phyloP scores from a whole-genome alignment of 1,140 invertebrate genomes.

The Oscheius sp. region DNA sequence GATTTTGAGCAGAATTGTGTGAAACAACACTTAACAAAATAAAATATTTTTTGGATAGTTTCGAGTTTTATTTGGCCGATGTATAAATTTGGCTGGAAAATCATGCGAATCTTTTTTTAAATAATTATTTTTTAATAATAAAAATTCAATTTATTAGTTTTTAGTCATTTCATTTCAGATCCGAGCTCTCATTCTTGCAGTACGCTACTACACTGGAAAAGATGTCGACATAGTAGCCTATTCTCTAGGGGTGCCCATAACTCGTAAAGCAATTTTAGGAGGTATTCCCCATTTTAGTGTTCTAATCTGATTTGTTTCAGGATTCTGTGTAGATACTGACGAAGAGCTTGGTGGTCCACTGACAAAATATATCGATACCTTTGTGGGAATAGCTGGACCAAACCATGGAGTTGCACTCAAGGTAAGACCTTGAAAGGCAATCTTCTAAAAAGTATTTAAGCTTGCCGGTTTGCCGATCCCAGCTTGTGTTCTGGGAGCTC shows the following conservation, averaged over 20 bases:
- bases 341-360: slow-evolving; percentile 54
- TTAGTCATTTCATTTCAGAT: no score
- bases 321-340: slow-evolving; percentile 56
- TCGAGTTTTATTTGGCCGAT: no score
- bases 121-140: no score
- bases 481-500: slow-evolving; percentile 52
- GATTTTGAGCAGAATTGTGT: no score
- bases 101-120: no score
- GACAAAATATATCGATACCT: slow-evolving; percentile 54
- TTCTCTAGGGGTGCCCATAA: slow-evolving; percentile 55
- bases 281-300: slow-evolving; percentile 22
- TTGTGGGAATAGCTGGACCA: slow-evolving; percentile 57
- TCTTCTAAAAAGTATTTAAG: not conserved
- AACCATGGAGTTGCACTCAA: slow-evolving; percentile 59
- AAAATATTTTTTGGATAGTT: no score
- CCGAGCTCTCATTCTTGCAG: slow-evolving; percentile 57
- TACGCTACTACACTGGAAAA: slow-evolving; percentile 54
- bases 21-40: no score
- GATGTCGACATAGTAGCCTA: slow-evolving; percentile 56
- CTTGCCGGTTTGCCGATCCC: slow-evolving; percentile 52
- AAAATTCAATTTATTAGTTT: no score
- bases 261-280: slow-evolving; percentile 57
- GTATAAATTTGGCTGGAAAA: no score
- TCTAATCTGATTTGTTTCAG: slow-evolving; percentile 35
- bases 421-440: not conserved